Evolutionary conservation across 2,113 vertebrate genomes (phyloP).

Genomic region (Chlamydotis undulata): DNA sequence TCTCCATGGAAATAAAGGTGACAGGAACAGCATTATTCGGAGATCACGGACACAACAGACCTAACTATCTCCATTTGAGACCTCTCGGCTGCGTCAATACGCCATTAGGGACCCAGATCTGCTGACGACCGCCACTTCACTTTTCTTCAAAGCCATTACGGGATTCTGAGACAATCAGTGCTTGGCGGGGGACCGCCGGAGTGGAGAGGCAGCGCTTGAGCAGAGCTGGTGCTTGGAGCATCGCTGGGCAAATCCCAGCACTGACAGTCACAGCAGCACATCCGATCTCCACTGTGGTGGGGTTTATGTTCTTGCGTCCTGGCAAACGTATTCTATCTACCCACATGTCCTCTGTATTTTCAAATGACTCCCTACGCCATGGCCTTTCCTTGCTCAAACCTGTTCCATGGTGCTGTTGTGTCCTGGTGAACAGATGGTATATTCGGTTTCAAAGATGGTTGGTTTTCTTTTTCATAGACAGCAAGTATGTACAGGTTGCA

Average conservation of each 20-base stretch:
- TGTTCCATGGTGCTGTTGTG: not conserved
- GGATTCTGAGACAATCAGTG: not conserved
- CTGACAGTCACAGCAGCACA: not conserved
- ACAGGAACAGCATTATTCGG: not conserved
- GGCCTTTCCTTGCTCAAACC: not conserved
- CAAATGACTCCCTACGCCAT: not conserved
- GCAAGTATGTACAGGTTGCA: not conserved
- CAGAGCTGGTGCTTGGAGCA: not conserved
- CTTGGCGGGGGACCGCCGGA: not conserved
- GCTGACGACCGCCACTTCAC: not conserved
- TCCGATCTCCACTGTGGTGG: not conserved
- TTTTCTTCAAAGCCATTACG: not conserved
- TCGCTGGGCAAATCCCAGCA: not conserved
- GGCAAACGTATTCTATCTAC: not conserved
- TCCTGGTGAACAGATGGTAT: not conserved
- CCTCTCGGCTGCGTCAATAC: not conserved
- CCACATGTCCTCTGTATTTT: not conserved
- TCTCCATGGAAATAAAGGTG: not conserved
- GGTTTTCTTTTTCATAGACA: not conserved
- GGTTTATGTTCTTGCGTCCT: not conserved
- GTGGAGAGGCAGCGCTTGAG: not conserved
- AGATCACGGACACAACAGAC: not conserved
- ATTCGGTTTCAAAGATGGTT: not conserved
- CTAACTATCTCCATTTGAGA: not conserved
- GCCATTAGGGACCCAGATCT: not conserved